Base-by-base conservation (phyloP, 2,113 vertebrate species). In the Oryzias celebensis region DNA sequence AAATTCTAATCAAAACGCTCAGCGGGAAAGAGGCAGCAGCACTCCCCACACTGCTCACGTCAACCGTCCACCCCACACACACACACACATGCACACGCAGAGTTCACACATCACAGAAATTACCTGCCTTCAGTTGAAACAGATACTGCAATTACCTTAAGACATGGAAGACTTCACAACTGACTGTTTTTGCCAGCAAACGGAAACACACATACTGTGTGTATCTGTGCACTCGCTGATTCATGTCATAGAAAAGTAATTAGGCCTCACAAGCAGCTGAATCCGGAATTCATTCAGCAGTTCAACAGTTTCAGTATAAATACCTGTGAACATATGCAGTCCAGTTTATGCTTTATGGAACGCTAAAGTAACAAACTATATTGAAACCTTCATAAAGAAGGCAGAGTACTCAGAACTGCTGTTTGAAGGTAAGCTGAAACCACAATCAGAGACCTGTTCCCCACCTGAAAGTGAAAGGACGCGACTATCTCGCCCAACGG, bases 1-100 rank as follows among this genome's bases (percentile, higher is more conserved):
- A 91, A 90, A 89, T 82, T 77, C 85, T 84, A 91, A 85, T 91
- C 68, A 90, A 84, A 87, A 69, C 62, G 75, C 91, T 86, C 84
- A 64, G 87, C 75, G 65, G 87, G 87, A 83, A 74, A 78, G 65
- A 69, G 88, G 36, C 36, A 81, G 85, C 73, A 83, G 60, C 70
- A 62, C 81, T 54, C 60, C 62, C 77, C 76, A 41, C 55, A 73
- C 85, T 85, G 80, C 81, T 75, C 60, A 60, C 70, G 83, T 82
- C 62, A 36, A 14, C 62, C 46, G 20, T 64, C 68, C 71, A 53
- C 81, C 47, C 18, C 36, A 26, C 65, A 48, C n/a, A 48, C 55
- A 62, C 23, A 14, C 56, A 12, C 43, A 14, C 23, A 48, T 52
- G 44, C 62, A 68, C 42, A 23, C 46, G 14, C n/a, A 69, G 58